Evolutionary conservation across 2,888 invertebrate species (phyloP).

Genomic region (Halictus ligatus): DNA sequence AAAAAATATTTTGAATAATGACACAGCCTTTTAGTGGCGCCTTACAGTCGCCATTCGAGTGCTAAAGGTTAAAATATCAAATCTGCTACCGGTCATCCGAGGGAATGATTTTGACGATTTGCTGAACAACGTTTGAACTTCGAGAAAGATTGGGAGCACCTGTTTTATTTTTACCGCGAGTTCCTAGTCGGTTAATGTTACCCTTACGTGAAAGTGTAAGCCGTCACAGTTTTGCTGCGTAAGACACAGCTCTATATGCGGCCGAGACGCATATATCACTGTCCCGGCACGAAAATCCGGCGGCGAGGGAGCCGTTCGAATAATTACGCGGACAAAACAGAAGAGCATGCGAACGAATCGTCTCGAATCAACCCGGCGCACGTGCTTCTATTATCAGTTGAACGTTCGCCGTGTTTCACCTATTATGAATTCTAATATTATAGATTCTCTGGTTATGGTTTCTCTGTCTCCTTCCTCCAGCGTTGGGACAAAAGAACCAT

Average conservation of each 20-base stretch:
- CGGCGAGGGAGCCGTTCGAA: slow-evolving; percentile 10
- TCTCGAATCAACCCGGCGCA: slow-evolving; percentile 33
- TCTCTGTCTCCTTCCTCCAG: neutral
- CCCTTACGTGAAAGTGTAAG: neutral
- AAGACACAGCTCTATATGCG: neutral
- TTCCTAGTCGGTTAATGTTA: neutral
- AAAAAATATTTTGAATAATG: too few relatives aligned
- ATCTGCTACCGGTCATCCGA: neutral
- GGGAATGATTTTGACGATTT: neutral
- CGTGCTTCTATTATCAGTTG: neutral
- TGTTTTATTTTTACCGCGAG: neutral
- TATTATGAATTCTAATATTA: slow-evolving; percentile 43
- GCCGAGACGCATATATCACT: slow-evolving; percentile 34
- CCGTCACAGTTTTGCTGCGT: slow-evolving; percentile 3
- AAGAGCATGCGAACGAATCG: slow-evolving; percentile 38
- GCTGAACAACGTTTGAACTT: neutral
- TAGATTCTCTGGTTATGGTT: too few relatives aligned
- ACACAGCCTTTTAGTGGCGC: too few relatives aligned
- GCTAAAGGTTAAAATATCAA: too few relatives aligned
- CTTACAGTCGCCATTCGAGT: too few relatives aligned
- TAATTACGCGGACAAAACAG: slow-evolving; percentile 28
- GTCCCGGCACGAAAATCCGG: neutral
- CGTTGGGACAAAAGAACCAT: neutral
- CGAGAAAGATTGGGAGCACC: neutral
- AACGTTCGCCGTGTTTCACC: neutral